Percentiles rank a stretch among this genome's conserved stretches.
These are phyloP conservation scores for Solen grandis DNA, from an alignment of 1,140 invertebrate genomes.

Conservation along the genomic window DNA sequence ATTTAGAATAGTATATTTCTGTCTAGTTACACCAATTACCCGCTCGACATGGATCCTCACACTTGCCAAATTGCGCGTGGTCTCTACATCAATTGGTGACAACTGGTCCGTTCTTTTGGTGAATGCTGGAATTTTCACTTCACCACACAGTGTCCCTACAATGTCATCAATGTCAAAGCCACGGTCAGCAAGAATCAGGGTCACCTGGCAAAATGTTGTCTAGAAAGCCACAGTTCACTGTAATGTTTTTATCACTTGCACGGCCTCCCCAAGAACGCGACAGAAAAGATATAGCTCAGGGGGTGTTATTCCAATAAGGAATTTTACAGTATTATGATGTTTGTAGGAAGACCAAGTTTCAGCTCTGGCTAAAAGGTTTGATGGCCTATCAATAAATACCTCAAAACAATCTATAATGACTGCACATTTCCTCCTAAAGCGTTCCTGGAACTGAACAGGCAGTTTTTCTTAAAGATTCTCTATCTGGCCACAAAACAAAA, in stretches of 20 bases:
- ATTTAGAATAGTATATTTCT: conserved; percentile 20
- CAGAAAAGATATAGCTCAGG: conserved; percentile 48
- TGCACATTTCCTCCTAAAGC: neutral
- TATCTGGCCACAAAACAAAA: neutral
- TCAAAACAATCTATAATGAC: conserved; percentile 46
- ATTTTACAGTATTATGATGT: conserved; percentile 57
- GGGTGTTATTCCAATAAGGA: conserved; percentile 57
- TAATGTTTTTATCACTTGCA: conserved; percentile 48
- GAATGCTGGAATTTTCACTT: conserved; percentile 57
- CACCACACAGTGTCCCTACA: conserved; percentile 42
- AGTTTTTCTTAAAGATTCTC: neutral
- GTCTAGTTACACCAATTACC: neutral
- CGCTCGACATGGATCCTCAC: conserved; percentile 2
- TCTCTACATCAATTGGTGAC: conserved; percentile 22
- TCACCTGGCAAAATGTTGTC: conserved; percentile 35
- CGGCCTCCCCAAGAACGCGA: conserved; percentile 56
- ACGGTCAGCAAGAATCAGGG: conserved; percentile 32
- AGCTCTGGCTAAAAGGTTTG: conserved; percentile 46
- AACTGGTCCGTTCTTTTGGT: conserved; percentile 55
- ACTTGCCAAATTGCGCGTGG: conserved; percentile 14
- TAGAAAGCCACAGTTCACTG: conserved; percentile 43
- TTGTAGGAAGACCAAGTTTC: conserved; percentile 57
- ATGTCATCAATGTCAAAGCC: conserved; percentile 53
- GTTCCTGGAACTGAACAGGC: conserved; percentile 9
- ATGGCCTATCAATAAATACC: conserved; percentile 35